Conservation (phyloP, 1,140 invertebrate species). For the Pseudachorutes palmiensis region DNA sequence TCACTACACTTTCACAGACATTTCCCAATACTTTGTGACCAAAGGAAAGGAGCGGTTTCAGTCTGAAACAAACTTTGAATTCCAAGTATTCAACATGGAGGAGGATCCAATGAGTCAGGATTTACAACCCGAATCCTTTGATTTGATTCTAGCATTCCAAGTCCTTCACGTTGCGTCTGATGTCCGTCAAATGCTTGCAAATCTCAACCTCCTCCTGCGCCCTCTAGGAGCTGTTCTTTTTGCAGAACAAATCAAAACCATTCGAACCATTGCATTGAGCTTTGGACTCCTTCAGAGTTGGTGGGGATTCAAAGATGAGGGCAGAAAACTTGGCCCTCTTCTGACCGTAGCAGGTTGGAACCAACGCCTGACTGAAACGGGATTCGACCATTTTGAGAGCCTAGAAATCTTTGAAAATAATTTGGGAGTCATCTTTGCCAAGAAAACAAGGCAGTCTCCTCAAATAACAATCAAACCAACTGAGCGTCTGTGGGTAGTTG, state of each 20-base stretch:
- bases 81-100: constrained; percentile 10
- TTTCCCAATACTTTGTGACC: constrained; percentile 14
- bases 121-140: constrained; percentile 11
- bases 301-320: constrained; percentile 8
- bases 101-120: constrained; percentile 16
- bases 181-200: not conserved
- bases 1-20: constrained; percentile 16
- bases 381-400: not conserved
- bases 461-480: too few species aligned
- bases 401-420: not conserved
- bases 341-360: not conserved
- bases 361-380: not conserved
- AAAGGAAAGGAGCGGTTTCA: constrained; percentile 8
- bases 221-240: constrained; percentile 6
- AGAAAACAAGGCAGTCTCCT: too few species aligned
- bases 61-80: constrained; percentile 5
- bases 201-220: not conserved
- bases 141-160: constrained; percentile 11
- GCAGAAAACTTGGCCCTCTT: not conserved
- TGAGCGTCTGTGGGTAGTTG: not conserved
- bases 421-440: not conserved
- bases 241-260: not conserved
- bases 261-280: not conserved
- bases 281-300: constrained; percentile 7
- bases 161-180: constrained; percentile 16